A percentile compares a stretch with the other conserved stretches of the same genome.
Evolutionary conservation across 2,113 vertebrate species (phyloP).

Genomic region (Serinus canaria): DNA sequence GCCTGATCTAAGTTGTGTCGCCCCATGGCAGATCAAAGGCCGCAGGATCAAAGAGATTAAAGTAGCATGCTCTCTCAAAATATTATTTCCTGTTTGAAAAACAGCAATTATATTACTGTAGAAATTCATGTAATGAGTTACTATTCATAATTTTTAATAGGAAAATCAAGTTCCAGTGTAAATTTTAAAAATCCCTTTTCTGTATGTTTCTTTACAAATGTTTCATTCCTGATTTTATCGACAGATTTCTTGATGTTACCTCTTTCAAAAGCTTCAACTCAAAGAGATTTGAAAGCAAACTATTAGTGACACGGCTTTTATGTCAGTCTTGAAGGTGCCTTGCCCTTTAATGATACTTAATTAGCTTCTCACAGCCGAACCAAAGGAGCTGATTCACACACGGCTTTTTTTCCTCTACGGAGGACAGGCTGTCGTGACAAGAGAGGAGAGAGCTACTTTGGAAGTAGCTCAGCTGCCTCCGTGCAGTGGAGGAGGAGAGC

Average conservation of each 20-base stretch:
- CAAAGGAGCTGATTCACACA: neutral
- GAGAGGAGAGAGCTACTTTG: neutral
- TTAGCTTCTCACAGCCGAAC: neutral
- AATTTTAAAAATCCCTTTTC: neutral
- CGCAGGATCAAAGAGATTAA: conserved; percentile 15
- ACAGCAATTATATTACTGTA: neutral
- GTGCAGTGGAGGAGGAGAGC: neutral
- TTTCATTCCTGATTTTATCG: neutral
- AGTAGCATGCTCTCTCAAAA: neutral
- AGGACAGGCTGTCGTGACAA: neutral
- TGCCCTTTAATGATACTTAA: neutral
- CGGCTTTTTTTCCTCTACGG: neutral
- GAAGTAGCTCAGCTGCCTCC: neutral
- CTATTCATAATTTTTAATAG: neutral
- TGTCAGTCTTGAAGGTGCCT: neutral
- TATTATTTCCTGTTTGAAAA: neutral
- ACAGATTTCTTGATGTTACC: neutral
- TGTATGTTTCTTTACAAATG: neutral
- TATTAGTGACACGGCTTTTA: neutral
- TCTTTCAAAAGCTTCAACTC: neutral
- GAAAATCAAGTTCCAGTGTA: neutral
- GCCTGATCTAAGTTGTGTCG: conserved; percentile 2
- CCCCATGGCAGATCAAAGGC: neutral
- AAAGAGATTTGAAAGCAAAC: neutral
- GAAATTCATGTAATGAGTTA: neutral